phyloP scores from a whole-genome alignment of 2,797 vertebrate species.

The Liasis olivaceus region DNA sequence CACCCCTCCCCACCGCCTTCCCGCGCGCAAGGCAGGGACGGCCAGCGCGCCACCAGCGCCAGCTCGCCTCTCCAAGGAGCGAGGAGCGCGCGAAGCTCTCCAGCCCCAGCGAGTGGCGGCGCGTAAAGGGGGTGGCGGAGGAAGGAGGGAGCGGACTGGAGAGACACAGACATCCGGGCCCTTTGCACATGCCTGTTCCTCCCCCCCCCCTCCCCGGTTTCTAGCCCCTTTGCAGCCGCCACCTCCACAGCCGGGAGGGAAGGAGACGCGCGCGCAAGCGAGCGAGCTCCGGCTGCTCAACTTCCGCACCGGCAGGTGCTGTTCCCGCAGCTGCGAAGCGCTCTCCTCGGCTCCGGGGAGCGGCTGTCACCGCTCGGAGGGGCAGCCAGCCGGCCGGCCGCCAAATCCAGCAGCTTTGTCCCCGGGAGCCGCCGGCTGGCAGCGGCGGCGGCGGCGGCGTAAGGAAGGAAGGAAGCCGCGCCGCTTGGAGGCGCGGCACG shows the following conservation, averaged over 20 bases:
- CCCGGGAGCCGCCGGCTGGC: background rate
- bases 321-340: background rate
- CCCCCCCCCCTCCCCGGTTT: background rate
- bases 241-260: background rate
- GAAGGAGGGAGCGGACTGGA: background rate
- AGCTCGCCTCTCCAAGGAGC: background rate
- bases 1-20: background rate
- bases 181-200: slow-evolving; percentile 39
- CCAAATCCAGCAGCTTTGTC: background rate
- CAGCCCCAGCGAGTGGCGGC: background rate
- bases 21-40: background rate
- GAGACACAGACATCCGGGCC: slow-evolving; percentile 69
- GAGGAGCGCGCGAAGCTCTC: background rate
- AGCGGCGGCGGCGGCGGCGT: background rate
- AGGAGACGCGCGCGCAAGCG: background rate
- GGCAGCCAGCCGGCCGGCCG: background rate
- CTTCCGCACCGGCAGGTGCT: slow-evolving; percentile 7
- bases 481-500: background rate
- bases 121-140: background rate
- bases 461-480: background rate
- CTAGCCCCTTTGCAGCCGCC: slow-evolving; percentile 25
- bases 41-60: background rate
- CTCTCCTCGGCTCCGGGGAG: background rate
- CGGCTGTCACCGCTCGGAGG: background rate
- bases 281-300: slow-evolving; percentile 10